Percentiles rank a stretch among this genome's conserved stretches.
These are phyloP conservation scores for Conomelus anceps DNA, from an alignment of 2,888 invertebrate species.

Conservation along the genomic window DNA sequence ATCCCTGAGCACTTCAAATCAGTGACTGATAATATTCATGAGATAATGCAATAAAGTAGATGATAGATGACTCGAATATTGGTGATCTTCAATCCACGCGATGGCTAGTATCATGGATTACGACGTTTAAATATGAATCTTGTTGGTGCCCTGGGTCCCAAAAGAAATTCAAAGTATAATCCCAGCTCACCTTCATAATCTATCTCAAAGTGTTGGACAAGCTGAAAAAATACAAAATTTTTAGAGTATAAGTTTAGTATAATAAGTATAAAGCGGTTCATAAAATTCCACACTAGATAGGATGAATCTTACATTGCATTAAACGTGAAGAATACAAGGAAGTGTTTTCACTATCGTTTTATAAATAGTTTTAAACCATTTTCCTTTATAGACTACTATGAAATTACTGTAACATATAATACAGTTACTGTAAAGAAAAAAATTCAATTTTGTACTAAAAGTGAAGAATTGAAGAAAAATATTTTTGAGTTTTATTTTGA, in stretches of 20 bases:
- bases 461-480: too few species aligned
- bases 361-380: too few species aligned
- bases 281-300: too few species aligned
- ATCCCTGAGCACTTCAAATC: not conserved
- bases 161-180: slow-evolving; percentile 72
- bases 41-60: not conserved
- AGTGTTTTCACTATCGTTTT: too few species aligned
- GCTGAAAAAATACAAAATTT: slow-evolving; percentile 46
- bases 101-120: not conserved
- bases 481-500: too few species aligned
- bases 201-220: slow-evolving; percentile 64
- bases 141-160: slow-evolving; percentile 70
- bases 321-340: too few species aligned
- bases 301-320: too few species aligned
- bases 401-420: too few species aligned
- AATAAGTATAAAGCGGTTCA: not conserved
- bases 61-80: not conserved
- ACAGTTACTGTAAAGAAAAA: too few species aligned
- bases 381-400: too few species aligned
- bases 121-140: slow-evolving; percentile 52
- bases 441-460: too few species aligned
- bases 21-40: not conserved
- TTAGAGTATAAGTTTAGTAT: not conserved
- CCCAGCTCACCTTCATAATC: slow-evolving; percentile 60
- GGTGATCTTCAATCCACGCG: not conserved